These are phyloP conservation scores for Aphis craccivora DNA, from an alignment of 1,140 invertebrate genomes.

Conservation along the genomic window DNA sequence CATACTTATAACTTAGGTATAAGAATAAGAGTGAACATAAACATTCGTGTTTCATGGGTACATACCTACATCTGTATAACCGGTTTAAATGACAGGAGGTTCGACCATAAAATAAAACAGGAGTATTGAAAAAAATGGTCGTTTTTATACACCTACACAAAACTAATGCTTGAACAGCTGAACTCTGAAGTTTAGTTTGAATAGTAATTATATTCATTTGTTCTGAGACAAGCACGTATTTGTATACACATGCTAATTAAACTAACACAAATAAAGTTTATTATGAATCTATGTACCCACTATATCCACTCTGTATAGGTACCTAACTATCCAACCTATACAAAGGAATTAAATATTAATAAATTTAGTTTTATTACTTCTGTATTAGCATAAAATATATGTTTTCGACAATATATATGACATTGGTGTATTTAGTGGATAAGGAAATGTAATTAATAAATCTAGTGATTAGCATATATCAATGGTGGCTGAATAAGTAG, in stretches of 20 bases:
- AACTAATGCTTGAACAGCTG: neutral
- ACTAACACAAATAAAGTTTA: neutral
- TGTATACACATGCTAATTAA: neutral
- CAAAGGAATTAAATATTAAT: neutral
- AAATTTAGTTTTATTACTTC: neutral
- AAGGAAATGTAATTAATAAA: neutral
- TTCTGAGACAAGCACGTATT: neutral
- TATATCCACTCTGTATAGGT: neutral
- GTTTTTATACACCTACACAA: neutral
- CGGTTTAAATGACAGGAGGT: neutral
- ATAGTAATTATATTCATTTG: neutral
- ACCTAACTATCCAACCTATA: neutral
- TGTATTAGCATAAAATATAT: neutral
- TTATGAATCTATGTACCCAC: neutral
- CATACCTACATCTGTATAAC: neutral
- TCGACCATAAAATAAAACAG: neutral
- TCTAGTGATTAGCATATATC: neutral
- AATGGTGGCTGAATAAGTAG: neutral
- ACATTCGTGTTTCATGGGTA: neutral
- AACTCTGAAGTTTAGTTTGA: neutral
- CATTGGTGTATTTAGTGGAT: neutral
- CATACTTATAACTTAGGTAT: neutral
- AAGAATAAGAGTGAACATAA: neutral
- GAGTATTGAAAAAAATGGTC: neutral
- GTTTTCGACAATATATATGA: no score